Evolutionary conservation across 2,113 vertebrate genomes (phyloP).

Genomic region (Oncorhynchus masou): DNA sequence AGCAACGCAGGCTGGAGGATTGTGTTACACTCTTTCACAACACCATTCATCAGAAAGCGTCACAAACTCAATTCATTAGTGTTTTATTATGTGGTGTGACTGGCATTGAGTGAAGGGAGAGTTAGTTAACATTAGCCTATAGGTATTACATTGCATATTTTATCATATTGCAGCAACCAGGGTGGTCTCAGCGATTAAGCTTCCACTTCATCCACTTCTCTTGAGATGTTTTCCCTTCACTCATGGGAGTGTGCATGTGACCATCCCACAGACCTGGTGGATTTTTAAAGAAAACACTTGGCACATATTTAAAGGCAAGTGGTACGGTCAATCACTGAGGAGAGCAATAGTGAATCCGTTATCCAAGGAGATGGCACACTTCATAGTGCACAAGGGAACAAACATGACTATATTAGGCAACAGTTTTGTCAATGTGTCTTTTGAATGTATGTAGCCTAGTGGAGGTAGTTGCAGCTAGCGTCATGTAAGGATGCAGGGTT

Average conservation of each 20-base stretch:
- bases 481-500: no score
- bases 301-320: conserved; percentile 30
- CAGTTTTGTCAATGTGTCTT: no score
- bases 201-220: neutral
- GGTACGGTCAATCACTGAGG: conserved; percentile 21
- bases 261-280: neutral
- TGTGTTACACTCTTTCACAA: neutral
- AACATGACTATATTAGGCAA: no score
- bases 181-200: neutral
- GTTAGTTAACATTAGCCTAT: neutral
- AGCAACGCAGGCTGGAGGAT: neutral
- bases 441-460: no score
- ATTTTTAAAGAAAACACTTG: conserved; percentile 36
- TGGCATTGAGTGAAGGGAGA: neutral
- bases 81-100: neutral
- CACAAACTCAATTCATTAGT: neutral
- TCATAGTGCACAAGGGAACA: neutral
- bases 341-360: conserved; percentile 22
- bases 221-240: neutral
- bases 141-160: neutral
- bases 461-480: no score
- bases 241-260: neutral
- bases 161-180: neutral
- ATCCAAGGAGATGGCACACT: conserved; percentile 9
- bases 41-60: neutral